Evolutionary conservation across 2,113 vertebrate species (phyloP), one percentile per base, ranked within the genome.

Genomic region (Probosciger aterrimus): DNA sequence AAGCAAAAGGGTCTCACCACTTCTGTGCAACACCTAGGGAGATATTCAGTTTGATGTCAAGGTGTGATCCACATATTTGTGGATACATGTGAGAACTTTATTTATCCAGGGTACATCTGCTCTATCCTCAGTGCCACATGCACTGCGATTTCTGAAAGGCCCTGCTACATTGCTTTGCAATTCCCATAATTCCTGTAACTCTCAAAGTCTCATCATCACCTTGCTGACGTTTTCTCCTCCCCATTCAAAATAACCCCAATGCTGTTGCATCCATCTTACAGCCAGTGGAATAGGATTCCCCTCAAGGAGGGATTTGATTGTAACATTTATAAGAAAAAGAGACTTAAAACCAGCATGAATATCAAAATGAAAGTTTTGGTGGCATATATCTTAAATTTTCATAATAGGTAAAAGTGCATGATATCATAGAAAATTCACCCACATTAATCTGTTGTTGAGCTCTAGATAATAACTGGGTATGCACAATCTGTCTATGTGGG

Each of bases 391-490:
- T 91, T 94, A 78, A 74, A 80, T 95, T 92, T 93, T 95, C 39
- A 78, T 88, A 92, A 71, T 64, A 90, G 68, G 60, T 86, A 90
- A 90, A 94, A 93, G 76, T 95, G 60, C 79, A 81, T 78, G 76
- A 81, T 96, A 94, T 89, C 78, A 75, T 43, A 52, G 93, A 94
- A 94, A 93, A 95, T 84, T 96, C 86, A 94, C 43, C 37, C 64
- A 84, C 80, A 90, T 88, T 95, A 91, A 89, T 96, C 92, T 94
- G 30, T 81, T 57, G 62, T 81, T 93, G 83, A 96, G 92, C 74
- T 94, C 69, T 86, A 84, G 88, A 92, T 96, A 96, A 96, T 96
- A 55, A 95, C 86, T 92, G 77, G 86, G 82, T 94, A 88, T 82
- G 77, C 59, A 79, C 69, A 64, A 64, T 75, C 81, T 89, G 89